phyloP scores from a whole-genome alignment of 2,888 invertebrate species.

The Coelinius sp. region DNA sequence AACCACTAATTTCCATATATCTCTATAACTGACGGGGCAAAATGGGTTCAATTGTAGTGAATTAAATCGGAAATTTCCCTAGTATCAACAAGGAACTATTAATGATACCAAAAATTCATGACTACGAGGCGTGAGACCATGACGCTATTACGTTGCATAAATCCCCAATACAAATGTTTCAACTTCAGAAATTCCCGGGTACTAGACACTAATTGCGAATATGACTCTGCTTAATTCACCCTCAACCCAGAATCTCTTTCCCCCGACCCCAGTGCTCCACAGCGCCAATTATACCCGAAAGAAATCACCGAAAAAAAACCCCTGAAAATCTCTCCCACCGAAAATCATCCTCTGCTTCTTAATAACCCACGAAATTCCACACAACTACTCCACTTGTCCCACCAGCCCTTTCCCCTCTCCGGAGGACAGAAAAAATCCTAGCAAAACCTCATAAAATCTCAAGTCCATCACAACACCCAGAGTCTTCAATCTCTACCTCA shows the following conservation, averaged over 20 bases:
- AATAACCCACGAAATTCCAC: background rate
- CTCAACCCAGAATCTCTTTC: constrained; percentile 37
- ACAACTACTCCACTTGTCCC: background rate
- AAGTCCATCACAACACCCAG: background rate
- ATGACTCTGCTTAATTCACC: constrained; percentile 68
- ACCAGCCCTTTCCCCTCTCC: constrained; percentile 32
- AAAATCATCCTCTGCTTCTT: background rate
- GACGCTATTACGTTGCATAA: constrained; percentile 66
- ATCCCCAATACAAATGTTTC: constrained; percentile 59
- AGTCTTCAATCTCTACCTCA: background rate
- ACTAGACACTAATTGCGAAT: constrained; percentile 64
- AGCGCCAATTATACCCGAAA: constrained; percentile 12
- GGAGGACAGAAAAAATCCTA: background rate
- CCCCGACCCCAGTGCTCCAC: background rate
- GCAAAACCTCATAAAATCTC: background rate
- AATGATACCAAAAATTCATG: background rate
- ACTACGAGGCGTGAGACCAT: constrained; percentile 6
- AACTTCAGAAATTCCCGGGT: constrained; percentile 41
- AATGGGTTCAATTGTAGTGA: too few relatives aligned
- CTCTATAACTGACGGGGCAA: too few relatives aligned
- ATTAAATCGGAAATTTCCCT: too few relatives aligned
- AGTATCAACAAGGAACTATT: background rate
- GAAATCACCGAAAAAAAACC: background rate
- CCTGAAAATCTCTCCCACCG: background rate
- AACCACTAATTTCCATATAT: too few relatives aligned